Evolutionary conservation across 2,113 vertebrate genomes (phyloP).

Genomic region (Leucosticte australis): DNA sequence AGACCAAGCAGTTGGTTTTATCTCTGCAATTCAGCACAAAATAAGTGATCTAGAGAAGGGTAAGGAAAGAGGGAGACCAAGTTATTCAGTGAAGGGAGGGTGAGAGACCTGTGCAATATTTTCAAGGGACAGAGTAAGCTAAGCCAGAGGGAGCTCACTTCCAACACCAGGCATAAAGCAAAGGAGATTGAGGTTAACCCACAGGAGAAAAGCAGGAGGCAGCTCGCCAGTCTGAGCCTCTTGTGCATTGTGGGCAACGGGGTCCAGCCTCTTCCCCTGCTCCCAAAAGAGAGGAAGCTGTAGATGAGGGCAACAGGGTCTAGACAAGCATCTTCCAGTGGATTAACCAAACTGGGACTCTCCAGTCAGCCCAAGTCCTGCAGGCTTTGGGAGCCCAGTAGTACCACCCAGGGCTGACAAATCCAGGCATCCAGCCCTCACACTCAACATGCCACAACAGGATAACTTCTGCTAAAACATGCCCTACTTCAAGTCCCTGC

Average conservation of each 20-base stretch:
- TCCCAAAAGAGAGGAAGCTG: not conserved
- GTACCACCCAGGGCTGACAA: not conserved
- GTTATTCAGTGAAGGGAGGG: not conserved
- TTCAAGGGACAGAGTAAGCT: not conserved
- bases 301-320: not conserved
- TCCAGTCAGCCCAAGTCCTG: not conserved
- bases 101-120: not conserved
- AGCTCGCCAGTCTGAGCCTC: not conserved
- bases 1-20: not conserved
- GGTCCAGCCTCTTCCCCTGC: not conserved
- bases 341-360: not conserved
- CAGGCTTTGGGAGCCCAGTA: not conserved
- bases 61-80: not conserved
- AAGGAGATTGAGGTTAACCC: not conserved
- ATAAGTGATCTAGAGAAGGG: not conserved
- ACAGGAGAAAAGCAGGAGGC: not conserved
- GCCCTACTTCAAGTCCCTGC: not conserved
- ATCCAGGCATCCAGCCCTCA: not conserved
- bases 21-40: not conserved
- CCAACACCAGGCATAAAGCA: not conserved
- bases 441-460: not conserved
- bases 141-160: not conserved
- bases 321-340: not conserved
- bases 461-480: not conserved
- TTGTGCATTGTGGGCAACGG: not conserved